Percentiles rank a stretch among this genome's conserved stretches.
These are phyloP conservation scores for Aphelenchoides fujianensis DNA, from an alignment of 1,140 invertebrate genomes.

Conservation along the genomic window DNA sequence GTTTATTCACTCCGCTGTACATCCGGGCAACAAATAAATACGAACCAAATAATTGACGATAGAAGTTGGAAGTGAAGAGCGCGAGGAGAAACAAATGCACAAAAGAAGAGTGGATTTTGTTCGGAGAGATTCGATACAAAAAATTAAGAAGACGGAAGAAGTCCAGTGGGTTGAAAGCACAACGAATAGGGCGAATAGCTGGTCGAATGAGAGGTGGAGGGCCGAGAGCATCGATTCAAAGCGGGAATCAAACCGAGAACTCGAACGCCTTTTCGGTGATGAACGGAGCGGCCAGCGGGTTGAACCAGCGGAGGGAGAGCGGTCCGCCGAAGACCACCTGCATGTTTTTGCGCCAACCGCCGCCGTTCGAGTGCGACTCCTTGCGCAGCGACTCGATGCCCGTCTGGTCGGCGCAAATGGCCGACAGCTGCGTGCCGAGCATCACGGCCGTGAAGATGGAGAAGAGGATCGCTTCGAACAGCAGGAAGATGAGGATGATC, in stretches of 20 bases:
- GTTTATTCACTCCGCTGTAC: too few species aligned
- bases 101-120: not conserved
- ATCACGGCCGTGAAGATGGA: slow-evolving; percentile 97
- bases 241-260: slow-evolving; percentile 55
- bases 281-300: slow-evolving; percentile 62
- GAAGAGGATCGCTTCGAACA: slow-evolving; percentile 93
- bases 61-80: not conserved
- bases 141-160: too few species aligned
- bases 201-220: too few species aligned
- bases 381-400: slow-evolving; percentile 64
- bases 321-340: slow-evolving; percentile 65
- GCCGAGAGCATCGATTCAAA: too few species aligned
- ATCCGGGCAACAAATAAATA: too few species aligned
- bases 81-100: not conserved
- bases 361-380: slow-evolving; percentile 46
- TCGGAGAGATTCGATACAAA: not conserved
- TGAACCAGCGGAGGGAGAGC: slow-evolving; percentile 64
- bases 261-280: slow-evolving; percentile 56
- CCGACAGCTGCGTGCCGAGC: slow-evolving; percentile 92
- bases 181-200: too few species aligned
- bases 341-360: slow-evolving; percentile 64
- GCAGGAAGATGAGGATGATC: slow-evolving; percentile 86
- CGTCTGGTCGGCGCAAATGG: slow-evolving; percentile 97
- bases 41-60: too few species aligned
- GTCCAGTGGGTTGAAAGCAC: too few species aligned